These are phyloP conservation scores for Cephonodes hylas DNA, from an alignment of 2,888 invertebrate genomes.

Conservation along the genomic window DNA sequence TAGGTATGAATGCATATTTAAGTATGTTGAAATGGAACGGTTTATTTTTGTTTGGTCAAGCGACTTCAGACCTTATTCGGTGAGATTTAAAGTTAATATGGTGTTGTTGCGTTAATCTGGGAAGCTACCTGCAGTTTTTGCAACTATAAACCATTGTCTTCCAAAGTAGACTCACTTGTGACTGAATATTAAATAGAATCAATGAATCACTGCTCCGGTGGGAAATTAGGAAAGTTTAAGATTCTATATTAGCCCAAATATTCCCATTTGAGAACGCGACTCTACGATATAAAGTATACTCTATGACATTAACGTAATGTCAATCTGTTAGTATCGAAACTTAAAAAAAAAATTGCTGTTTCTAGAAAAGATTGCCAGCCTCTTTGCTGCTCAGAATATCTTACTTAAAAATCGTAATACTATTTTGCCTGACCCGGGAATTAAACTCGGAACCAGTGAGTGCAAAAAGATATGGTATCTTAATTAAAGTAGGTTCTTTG, in stretches of 20 bases:
- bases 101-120: not conserved
- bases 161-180: not conserved
- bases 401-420: too few relatives aligned
- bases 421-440: too few relatives aligned
- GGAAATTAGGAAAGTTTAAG: not conserved
- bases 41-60: not conserved
- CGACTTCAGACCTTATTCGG: slow-evolving; percentile 15
- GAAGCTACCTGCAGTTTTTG: slow-evolving; percentile 9
- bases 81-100: not conserved
- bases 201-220: not conserved
- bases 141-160: not conserved
- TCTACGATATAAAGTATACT: too few relatives aligned
- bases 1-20: slow-evolving; percentile 28
- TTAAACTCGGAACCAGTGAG: too few relatives aligned
- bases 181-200: not conserved
- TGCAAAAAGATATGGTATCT: too few relatives aligned
- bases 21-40: slow-evolving; percentile 15
- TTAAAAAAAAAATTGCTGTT: too few relatives aligned
- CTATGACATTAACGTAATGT: too few relatives aligned
- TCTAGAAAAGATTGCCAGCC: too few relatives aligned
- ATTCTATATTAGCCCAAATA: not conserved
- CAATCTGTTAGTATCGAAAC: too few relatives aligned
- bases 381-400: too few relatives aligned
- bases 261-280: too few relatives aligned
- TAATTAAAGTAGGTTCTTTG: too few relatives aligned